Base-by-base conservation (phyloP, 2,888 invertebrate species). In the Deroplatys truncata region DNA sequence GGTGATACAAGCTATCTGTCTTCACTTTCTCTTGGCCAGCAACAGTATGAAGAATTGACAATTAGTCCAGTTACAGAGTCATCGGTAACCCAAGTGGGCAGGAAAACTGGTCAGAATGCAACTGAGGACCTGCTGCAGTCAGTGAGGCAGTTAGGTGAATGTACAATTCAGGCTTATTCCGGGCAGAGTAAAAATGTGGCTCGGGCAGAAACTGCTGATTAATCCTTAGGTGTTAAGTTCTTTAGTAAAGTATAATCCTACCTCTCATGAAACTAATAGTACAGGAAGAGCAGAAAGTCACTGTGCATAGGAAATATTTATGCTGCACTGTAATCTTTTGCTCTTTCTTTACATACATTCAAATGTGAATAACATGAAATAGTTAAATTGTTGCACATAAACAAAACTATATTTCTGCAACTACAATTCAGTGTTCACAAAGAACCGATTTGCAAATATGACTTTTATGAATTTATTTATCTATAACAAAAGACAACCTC, bases 121-220 rank as follows among this genome's bases (percentile, higher is more conserved):
- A 85, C 89, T 16, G 88, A 90, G 29, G 88, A 90, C 28, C 82
- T 88, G 3, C 88, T 90, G 2, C 86, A 90, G 87, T 89, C 90
- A 49, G 90, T 90, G 43, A 84, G 90, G 28, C 90, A 90, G 43
- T 88, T 90, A 25, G 90, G 90, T 25, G 90, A 90, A 85, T 90
- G 90, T 56, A 90, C 90, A 82, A 90, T 90, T 31, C 90, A 90
- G 72, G 84, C 90, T 28, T 85, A 89, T 16, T 84, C 87, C 29
- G 88, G 89, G 25, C 49, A 86, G 25, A 25, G 56, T 72, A 7
- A 72, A 72, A 72, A 72, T 28, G 20, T 20, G 20, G 25, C 13
- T 29, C 28, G 20, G 28, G 10, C 28, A 56, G 82, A 87, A 7
- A 16, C 56, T 72, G 25, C 56, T 20, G 25, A 72, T 72, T 72